A percentile compares a stretch with the other conserved stretches of the same genome.
phyloP scores from a whole-genome alignment of 2,797 vertebrate genomes.

The Pachyuromys duprasi region DNA sequence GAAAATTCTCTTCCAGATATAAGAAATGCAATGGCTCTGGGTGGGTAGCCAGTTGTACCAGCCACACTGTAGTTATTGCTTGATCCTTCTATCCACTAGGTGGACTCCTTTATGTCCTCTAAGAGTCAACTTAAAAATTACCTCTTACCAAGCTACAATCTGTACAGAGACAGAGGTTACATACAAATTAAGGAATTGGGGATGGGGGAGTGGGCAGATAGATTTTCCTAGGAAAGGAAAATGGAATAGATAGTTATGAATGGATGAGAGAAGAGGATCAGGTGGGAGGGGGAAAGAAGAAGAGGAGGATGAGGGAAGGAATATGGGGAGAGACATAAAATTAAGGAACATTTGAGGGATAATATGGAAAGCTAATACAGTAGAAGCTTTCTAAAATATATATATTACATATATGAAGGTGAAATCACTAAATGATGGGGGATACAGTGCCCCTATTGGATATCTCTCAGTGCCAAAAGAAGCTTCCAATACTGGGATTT shows the following conservation, averaged over 20 bases:
- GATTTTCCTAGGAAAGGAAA: neutral
- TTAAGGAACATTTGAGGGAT: neutral
- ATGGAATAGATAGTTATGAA: neutral
- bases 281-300: neutral
- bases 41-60: neutral
- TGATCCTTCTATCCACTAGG: neutral
- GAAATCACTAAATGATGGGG: neutral
- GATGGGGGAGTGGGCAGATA: neutral
- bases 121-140: neutral
- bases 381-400: neutral
- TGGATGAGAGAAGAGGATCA: neutral
- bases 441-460: neutral
- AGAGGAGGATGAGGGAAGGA: neutral
- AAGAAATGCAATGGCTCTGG: neutral
- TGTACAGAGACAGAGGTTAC: neutral
- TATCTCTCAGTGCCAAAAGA: neutral
- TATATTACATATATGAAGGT: too few relatives aligned
- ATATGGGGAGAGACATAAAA: neutral
- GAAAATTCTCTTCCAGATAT: slow-evolving; percentile 30
- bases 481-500: neutral
- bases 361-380: neutral
- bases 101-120: neutral
- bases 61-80: neutral
- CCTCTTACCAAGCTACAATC: neutral
- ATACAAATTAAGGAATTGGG: too few relatives aligned